Evolutionary conservation across 2,888 invertebrate species (phyloP), one percentile per base, ranked within the genome.

Genomic region (Mythimna ferrago): DNA sequence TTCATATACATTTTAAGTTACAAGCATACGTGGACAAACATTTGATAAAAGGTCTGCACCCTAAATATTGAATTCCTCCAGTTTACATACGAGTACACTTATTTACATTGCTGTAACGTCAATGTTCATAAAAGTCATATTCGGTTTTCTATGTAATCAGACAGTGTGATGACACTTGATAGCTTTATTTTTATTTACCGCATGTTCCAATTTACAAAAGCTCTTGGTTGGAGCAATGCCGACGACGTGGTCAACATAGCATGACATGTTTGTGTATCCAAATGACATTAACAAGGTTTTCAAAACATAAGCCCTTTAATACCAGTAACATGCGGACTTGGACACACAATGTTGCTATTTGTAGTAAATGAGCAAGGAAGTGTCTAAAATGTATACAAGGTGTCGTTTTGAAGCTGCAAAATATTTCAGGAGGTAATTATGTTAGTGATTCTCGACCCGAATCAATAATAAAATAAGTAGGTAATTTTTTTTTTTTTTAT

Each of bases 231-330:
- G 62, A 54, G 51, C 9, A 53, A 51, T 32, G 14, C 21, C 16
- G 61, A 26, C 26, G 26, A 14, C 19, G 38, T 61, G 58, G 71
- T 61, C 53, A 77, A 65, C 82, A 77, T 51, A 16, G 35, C 56
- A 32, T 69, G 66, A 78, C 79, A 56, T 62, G 58, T 71, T 81
- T 78, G 54, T 65, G n/a, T 57, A 58, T 48, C 35, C 41, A 32
- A 26, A 57, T 66, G 53, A 54, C 65, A 66, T 57, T 58, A 58
- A 48, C 57, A 73, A 21, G 54, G 63, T 60, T 66, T 60, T 21
- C 10, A 63, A 51, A 58, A 73, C 57, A 51, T 48, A 21, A 69
- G 19, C 35, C 21, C n/a, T 35, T 41, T 19, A 9, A 16, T 21
- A 9, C 4, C 41, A n/a, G 35, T 54, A 44, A 48, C 26, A 54